These are phyloP conservation scores for Mercenaria mercenaria DNA, from an alignment of 1,140 invertebrate species.

Conservation along the genomic window DNA sequence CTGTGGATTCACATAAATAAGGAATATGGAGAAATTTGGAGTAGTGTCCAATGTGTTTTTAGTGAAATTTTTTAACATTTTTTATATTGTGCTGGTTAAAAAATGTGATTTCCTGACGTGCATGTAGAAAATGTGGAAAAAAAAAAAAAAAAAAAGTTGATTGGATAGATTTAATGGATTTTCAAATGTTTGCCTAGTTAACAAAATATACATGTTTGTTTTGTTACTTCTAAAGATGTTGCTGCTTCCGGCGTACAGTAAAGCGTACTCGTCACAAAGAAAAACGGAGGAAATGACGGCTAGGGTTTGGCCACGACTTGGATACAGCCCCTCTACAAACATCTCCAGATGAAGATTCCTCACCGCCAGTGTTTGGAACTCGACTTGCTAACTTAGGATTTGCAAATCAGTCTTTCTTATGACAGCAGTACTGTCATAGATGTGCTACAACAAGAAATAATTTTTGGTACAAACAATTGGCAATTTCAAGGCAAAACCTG, in stretches of 20 bases:
- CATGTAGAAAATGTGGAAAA: too few relatives aligned
- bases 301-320: conserved; percentile 64
- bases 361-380: conserved; percentile 50
- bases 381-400: conserved; percentile 43
- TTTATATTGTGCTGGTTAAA: too few relatives aligned
- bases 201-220: not conserved
- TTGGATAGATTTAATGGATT: not conserved
- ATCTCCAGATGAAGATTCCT: conserved; percentile 59
- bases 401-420: conserved; percentile 65
- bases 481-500: too few relatives aligned
- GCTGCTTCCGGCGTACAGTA: conserved; percentile 61
- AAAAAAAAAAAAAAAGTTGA: too few relatives aligned
- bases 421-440: not conserved
- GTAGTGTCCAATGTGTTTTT: too few relatives aligned
- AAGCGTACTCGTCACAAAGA: conserved; percentile 56
- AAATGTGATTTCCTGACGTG: too few relatives aligned
- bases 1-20: too few relatives aligned
- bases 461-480: too few relatives aligned
- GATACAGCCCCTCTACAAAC: conserved; percentile 62
- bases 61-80: too few relatives aligned
- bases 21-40: too few relatives aligned
- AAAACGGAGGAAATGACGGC: conserved; percentile 64
- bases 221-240: conserved; percentile 53
- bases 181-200: not conserved
- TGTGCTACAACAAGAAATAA: not conserved